phyloP scores from a whole-genome alignment of 2,113 vertebrate species.

The Nannobrachium achirus region DNA sequence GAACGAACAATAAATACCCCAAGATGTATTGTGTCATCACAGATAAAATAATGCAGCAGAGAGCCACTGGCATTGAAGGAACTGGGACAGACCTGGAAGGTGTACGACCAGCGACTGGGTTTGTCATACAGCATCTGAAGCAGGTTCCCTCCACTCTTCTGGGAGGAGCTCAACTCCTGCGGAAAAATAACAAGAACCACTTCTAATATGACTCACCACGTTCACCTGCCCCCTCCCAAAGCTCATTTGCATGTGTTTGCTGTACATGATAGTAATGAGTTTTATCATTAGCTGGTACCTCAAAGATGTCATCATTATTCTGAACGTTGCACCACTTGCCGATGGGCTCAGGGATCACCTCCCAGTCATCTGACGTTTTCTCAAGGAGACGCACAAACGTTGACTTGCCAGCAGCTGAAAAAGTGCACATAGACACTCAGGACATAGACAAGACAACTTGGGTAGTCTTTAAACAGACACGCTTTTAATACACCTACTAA shows the following conservation, averaged over 20 bases:
- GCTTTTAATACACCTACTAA: too few species aligned
- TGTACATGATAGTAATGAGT: too few species aligned
- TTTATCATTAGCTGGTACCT: slow-evolving; percentile 32
- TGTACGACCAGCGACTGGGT: slow-evolving; percentile 67
- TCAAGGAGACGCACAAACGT: slow-evolving; percentile 63
- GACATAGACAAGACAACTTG: background rate
- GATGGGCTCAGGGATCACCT: slow-evolving; percentile 67
- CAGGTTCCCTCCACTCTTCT: slow-evolving; percentile 68
- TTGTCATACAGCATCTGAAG: slow-evolving; percentile 67
- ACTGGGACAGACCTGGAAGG: slow-evolving; percentile 56
- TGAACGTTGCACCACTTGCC: slow-evolving; percentile 69
- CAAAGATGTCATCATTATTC: slow-evolving; percentile 37
- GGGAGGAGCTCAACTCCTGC: slow-evolving; percentile 64
- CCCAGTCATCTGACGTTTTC: slow-evolving; percentile 45
- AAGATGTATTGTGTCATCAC: too few species aligned
- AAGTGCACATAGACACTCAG: background rate
- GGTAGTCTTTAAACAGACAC: too few species aligned
- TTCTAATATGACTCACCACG: too few species aligned
- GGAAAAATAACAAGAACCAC: background rate
- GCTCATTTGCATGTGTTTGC: too few species aligned
- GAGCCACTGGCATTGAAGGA: background rate
- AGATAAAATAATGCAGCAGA: too few species aligned
- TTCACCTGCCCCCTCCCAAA: too few species aligned
- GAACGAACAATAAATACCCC: too few species aligned
- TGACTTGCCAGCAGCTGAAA: slow-evolving; percentile 63